Base-by-base conservation (phyloP, 2,888 invertebrate species). In the Biston betularia region DNA sequence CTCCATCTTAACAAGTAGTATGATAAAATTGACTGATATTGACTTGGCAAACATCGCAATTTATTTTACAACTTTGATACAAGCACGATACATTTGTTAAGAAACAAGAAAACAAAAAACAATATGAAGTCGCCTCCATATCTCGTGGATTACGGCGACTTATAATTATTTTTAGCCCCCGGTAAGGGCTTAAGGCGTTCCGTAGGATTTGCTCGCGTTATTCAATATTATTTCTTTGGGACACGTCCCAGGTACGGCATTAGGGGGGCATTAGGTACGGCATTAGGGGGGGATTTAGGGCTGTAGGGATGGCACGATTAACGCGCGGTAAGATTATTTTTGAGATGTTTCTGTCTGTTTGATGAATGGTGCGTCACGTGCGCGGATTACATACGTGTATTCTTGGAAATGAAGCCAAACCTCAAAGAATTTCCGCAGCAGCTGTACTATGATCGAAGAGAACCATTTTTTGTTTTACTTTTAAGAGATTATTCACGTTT, bases 141-240 rank as follows among this genome's bases (percentile, higher is more conserved):
- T 75, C 82, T 79, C 81, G 70, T 69, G 79, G 84, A 85, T 85
- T 85, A 85, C 79, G 72, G 76, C 73, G 83, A 77, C 79, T 84
- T 82, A 83, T 84, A 84, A 84, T 84, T 84, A 84, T 84, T 84
- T 84, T 83, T 83, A 84, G 84, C 86, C 89, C 90, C 89, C 87
- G 83, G 81, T 81, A 84, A 84, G 84, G 89, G 90, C 90, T 92
- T 90, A 90, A 81, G 86, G 89, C 87, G 87, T 87, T 82, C 83
- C 85, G 89, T 83, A 82, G 92, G 91, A 90, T 93, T 92, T 90
- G 90, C 54, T 86, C 79, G 81, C 89, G 88, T 90, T 91, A 90
- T 90, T 90, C 90, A 92, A 93, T 93, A 93, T 92, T 90, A 91
- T 91, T 90, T 88, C 89, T 86, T 81, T 79, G 79, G 79, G 80